These are phyloP conservation scores for Papilio dardanus DNA, from an alignment of 1,140 invertebrate species.

Conservation along the genomic window DNA sequence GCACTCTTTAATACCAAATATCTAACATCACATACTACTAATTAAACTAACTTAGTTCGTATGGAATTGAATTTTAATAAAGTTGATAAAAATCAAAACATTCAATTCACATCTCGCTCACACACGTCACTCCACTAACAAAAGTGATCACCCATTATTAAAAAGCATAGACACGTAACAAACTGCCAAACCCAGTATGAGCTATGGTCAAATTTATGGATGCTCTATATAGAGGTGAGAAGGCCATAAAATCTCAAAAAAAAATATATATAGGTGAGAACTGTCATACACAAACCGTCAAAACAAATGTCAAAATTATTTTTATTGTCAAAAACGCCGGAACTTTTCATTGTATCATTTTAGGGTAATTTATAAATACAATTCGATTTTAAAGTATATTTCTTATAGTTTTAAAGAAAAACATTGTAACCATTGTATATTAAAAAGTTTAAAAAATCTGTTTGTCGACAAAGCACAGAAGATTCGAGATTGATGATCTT, in stretches of 20 bases:
- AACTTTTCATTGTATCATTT: too few species aligned
- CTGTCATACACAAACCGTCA: neutral
- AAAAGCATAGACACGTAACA: neutral
- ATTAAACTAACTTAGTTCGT: conserved; percentile 39
- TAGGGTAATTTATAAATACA: too few species aligned
- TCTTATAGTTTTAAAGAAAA: too few species aligned
- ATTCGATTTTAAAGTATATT: too few species aligned
- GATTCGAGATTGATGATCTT: too few species aligned
- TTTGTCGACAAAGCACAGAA: neutral
- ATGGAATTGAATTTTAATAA: conserved; percentile 42
- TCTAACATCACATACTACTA: conserved; percentile 49
- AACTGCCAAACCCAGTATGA: neutral
- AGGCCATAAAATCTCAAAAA: too few species aligned
- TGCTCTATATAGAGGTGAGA: too few species aligned
- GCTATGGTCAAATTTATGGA: too few species aligned
- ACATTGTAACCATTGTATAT: neutral
- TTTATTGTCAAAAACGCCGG: neutral
- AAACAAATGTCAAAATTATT: too few species aligned
- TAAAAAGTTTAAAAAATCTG: neutral
- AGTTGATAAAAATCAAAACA: conserved; percentile 68
- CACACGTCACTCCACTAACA: conserved; percentile 54
- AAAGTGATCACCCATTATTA: conserved; percentile 34
- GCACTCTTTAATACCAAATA: conserved; percentile 46
- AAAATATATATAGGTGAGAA: too few species aligned
- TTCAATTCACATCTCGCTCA: conserved; percentile 66